Evolutionary conservation across 1,140 invertebrate species (phyloP).

Genomic region (Bombyx mandarina): DNA sequence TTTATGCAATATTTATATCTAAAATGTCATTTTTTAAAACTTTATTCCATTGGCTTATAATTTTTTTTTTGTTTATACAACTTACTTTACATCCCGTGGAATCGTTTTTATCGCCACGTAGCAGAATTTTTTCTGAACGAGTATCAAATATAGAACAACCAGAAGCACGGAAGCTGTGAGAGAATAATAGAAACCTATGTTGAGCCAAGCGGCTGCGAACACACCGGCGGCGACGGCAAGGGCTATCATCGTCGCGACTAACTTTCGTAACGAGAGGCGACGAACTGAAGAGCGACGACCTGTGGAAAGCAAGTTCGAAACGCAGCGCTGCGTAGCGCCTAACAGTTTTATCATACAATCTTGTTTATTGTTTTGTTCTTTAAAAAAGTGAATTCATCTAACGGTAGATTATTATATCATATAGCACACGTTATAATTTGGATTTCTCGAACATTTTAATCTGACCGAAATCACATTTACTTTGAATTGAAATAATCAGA

Average conservation of each 20-base stretch:
- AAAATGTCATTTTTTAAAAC: no score
- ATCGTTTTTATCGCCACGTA: constrained; percentile 80
- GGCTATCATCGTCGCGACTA: constrained; percentile 32
- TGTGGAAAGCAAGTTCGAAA: constrained; percentile 2
- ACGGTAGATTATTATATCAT: no score
- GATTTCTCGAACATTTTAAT: no score
- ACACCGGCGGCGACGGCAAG: constrained; percentile 27
- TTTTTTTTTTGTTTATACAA: not conserved
- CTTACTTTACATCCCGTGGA: constrained; percentile 79
- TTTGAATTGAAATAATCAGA: no score
- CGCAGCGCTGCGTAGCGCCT: no score
- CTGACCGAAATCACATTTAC: no score
- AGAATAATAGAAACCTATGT: constrained; percentile 38
- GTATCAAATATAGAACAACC: constrained; percentile 26
- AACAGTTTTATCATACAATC: no score
- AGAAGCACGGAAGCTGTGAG: constrained; percentile 26
- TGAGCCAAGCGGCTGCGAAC: constrained; percentile 35
- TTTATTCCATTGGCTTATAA: no score
- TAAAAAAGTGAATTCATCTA: no score
- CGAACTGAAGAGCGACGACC: constrained; percentile 36
- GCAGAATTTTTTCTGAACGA: constrained; percentile 74
- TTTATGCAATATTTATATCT: no score
- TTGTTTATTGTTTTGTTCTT: no score
- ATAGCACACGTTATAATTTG: no score
- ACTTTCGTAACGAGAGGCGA: constrained; percentile 50